A percentile compares a stretch with the other conserved stretches of the same genome.
Conservation (phyloP, 2,113 vertebrate species). For the Maccullochella peelii region DNA sequence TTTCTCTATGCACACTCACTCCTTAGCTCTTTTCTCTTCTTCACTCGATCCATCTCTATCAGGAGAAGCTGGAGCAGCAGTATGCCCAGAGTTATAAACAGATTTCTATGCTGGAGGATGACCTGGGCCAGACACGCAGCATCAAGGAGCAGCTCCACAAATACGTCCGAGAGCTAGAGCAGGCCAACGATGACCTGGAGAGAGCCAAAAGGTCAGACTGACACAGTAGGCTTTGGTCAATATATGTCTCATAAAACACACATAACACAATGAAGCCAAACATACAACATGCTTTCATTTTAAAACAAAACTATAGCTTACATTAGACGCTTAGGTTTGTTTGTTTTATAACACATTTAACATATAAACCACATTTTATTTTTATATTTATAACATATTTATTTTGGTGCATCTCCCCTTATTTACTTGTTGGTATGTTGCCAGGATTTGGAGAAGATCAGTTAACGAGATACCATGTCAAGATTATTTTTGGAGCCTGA, state of each 20-base stretch:
- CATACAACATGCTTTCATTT: too few species aligned
- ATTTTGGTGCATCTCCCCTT: too few species aligned
- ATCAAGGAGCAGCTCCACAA: constrained; percentile 98
- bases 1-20: background rate
- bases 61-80: constrained; percentile 98
- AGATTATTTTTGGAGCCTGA: too few species aligned
- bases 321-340: background rate
- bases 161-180: constrained; percentile 96
- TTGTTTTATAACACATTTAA: too few species aligned
- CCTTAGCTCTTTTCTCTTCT: background rate
- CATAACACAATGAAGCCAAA: too few species aligned
- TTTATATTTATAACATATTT: too few species aligned
- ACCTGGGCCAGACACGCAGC: constrained; percentile 93
- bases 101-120: constrained; percentile 94
- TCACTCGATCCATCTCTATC: background rate
- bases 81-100: constrained; percentile 98
- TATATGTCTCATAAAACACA: background rate
- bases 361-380: too few species aligned
- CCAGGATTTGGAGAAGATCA: too few species aligned
- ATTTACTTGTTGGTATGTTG: background rate
- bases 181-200: constrained; percentile 98
- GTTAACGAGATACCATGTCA: too few species aligned
- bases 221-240: background rate
- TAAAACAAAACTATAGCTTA: background rate
- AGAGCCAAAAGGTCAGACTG: constrained; percentile 92